A percentile compares a stretch with the other conserved stretches of the same genome.
phyloP scores from a whole-genome alignment of 2,113 vertebrate genomes.

The Sakesphorus luctuosus region DNA sequence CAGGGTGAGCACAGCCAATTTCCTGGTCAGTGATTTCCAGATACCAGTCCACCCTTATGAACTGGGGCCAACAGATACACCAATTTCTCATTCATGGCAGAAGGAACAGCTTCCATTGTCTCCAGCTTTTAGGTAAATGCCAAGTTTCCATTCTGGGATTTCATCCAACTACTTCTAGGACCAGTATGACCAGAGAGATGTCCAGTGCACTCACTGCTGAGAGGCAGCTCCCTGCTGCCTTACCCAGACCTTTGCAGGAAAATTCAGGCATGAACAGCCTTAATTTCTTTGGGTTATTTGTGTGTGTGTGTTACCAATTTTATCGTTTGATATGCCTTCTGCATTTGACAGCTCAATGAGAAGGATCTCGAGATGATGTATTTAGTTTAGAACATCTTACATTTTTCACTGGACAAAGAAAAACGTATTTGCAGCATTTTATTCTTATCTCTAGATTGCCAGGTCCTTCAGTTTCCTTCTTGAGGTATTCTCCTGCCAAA shows the following conservation, averaged over 20 bases:
- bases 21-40: slow-evolving; percentile 48
- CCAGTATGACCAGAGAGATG: background rate
- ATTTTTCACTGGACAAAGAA: background rate
- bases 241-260: background rate
- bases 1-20: background rate
- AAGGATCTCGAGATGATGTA: background rate
- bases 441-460: background rate
- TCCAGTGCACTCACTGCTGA: background rate
- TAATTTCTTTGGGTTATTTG: background rate
- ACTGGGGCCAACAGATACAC: slow-evolving; percentile 41
- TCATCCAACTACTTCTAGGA: slow-evolving; percentile 36
- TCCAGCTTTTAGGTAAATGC: slow-evolving; percentile 36
- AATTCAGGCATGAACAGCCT: background rate
- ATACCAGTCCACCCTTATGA: slow-evolving; percentile 35
- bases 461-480: background rate
- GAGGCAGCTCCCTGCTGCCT: background rate
- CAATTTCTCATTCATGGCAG: slow-evolving; percentile 41
- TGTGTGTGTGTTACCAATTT: background rate
- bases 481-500: background rate
- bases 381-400: background rate
- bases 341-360: background rate
- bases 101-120: slow-evolving; percentile 54
- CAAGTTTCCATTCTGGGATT: slow-evolving; percentile 61
- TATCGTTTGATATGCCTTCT: background rate
- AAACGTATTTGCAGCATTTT: background rate